These are phyloP conservation scores for Argyresthia albistria DNA, from an alignment of 2,888 invertebrate genomes.

Conservation along the genomic window DNA sequence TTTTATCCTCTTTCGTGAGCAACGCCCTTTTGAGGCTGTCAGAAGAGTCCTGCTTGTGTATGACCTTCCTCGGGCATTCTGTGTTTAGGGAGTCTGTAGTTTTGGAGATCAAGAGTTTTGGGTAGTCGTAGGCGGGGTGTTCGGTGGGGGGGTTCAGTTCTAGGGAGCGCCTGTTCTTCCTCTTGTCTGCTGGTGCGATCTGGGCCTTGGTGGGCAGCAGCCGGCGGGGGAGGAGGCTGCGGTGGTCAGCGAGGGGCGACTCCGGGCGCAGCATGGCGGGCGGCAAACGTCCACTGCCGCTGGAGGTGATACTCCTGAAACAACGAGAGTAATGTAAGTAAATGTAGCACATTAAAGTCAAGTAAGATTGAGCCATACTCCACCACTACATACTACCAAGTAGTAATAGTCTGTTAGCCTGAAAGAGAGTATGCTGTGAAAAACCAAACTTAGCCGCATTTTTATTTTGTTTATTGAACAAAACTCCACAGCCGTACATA, in stretches of 20 bases:
- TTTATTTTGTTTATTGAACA: too few species aligned
- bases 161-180: slow-evolving; percentile 59
- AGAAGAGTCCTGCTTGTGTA: slow-evolving; percentile 58
- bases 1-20: slow-evolving; percentile 56
- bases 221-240: slow-evolving; percentile 61
- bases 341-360: too few species aligned
- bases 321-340: slow-evolving; percentile 14
- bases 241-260: slow-evolving; percentile 69
- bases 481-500: too few species aligned
- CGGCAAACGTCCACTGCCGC: slow-evolving; percentile 47
- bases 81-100: slow-evolving; percentile 63
- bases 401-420: too few species aligned
- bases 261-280: slow-evolving; percentile 64
- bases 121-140: slow-evolving; percentile 38
- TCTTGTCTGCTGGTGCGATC: slow-evolving; percentile 57
- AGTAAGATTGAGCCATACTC: too few species aligned
- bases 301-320: slow-evolving; percentile 51
- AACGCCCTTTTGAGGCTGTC: slow-evolving; percentile 58
- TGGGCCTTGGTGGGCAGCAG: slow-evolving; percentile 61
- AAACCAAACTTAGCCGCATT: too few species aligned
- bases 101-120: slow-evolving; percentile 63
- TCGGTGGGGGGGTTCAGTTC: slow-evolving; percentile 57
- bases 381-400: too few species aligned
- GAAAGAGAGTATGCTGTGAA: too few species aligned
- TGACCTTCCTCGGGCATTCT: slow-evolving; percentile 56